Evolutionary conservation across 2,797 vertebrate genomes (phyloP).

Genomic region (Peromyscus aztecus): DNA sequence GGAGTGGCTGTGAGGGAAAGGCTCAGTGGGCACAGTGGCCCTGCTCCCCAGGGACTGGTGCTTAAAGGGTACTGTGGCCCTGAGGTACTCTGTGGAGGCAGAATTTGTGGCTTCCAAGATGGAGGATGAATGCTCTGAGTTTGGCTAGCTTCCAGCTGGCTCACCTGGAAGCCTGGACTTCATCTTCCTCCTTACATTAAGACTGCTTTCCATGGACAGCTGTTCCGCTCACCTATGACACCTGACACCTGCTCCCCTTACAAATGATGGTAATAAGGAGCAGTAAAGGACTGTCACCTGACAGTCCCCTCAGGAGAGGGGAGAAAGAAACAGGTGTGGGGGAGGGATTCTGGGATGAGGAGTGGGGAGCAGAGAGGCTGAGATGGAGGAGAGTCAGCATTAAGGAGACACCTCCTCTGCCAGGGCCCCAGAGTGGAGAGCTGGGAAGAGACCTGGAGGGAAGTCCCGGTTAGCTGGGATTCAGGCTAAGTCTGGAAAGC

Average conservation of each 20-base stretch:
- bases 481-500: neutral
- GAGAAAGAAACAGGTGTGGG: neutral
- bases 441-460: neutral
- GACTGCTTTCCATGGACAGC: neutral
- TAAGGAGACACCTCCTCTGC: neutral
- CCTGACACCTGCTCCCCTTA: conserved; percentile 21
- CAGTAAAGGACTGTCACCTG: neutral
- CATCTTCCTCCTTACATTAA: neutral
- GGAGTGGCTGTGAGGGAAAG: neutral
- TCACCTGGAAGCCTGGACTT: neutral
- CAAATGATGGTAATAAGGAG: neutral
- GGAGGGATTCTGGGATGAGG: neutral
- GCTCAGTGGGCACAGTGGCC: neutral
- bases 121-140: neutral
- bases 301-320: neutral
- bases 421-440: neutral
- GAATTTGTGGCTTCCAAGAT: neutral
- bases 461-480: neutral
- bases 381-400: neutral
- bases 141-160: neutral
- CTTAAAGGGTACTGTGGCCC: neutral
- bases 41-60: neutral
- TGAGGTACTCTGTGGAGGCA: neutral
- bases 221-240: neutral
- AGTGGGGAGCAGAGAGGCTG: neutral